phyloP scores from a whole-genome alignment of 2,113 vertebrate genomes.

The Eclectus roratus region DNA sequence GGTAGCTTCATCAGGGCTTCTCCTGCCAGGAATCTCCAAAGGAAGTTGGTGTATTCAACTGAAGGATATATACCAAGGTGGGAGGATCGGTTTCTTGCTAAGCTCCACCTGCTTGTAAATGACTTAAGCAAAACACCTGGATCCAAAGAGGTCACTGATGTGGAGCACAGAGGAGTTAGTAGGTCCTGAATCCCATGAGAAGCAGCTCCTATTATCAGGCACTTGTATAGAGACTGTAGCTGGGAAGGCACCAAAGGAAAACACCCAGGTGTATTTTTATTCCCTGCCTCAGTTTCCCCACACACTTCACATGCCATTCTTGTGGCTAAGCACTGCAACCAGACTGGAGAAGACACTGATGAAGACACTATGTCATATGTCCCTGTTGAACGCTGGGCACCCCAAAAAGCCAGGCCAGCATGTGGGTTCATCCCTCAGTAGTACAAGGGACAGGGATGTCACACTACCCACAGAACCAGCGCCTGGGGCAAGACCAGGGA shows the following conservation, averaged over 20 bases:
- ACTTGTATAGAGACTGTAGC: accelerated
- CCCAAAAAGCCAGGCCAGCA: too few relatives aligned
- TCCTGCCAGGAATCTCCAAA: neutral
- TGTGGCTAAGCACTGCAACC: neutral
- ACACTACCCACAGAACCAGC: neutral
- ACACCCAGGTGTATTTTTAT: accelerated
- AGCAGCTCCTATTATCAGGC: neutral
- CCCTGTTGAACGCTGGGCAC: neutral
- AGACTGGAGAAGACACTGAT: neutral
- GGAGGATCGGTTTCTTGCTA: neutral
- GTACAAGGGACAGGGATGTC: neutral
- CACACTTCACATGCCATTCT: accelerated
- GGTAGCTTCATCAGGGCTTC: neutral
- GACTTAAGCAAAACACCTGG: neutral
- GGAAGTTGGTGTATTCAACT: accelerated
- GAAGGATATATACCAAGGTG: neutral
- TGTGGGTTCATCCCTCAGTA: neutral
- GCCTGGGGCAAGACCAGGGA: accelerated
- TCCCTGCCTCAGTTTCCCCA: slow-evolving; percentile 7
- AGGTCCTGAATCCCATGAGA: neutral
- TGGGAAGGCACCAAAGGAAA: neutral
- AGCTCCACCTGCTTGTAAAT: neutral
- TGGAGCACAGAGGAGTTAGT: accelerated
- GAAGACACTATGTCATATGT: neutral
- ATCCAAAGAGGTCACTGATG: neutral